These are phyloP conservation scores for Natator depressus DNA, from an alignment of 2,113 vertebrate genomes.

Conservation along the genomic window DNA sequence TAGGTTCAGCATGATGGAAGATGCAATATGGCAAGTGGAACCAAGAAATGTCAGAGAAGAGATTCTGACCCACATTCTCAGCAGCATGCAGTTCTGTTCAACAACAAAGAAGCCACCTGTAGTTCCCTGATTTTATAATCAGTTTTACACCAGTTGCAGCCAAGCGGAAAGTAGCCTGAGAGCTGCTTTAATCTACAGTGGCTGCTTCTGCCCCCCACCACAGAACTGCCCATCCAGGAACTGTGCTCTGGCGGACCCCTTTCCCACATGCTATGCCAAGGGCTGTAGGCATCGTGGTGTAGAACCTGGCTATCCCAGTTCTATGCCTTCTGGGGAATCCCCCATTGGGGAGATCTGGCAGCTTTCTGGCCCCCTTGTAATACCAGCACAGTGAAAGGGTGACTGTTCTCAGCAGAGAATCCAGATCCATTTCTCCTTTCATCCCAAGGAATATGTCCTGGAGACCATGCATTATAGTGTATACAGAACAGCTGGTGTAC, in stretches of 20 bases:
- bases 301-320: neutral
- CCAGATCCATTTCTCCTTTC: neutral
- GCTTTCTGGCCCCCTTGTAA: neutral
- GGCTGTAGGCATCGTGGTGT: neutral
- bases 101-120: neutral
- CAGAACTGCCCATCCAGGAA: neutral
- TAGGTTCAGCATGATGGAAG: neutral
- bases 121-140: neutral
- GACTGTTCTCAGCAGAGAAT: neutral
- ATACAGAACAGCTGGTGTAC: rapidly evolving
- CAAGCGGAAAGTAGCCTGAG: neutral
- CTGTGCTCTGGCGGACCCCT: neutral
- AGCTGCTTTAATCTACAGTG: neutral
- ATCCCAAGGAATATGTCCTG: neutral
- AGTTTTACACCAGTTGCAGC: neutral
- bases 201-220: neutral
- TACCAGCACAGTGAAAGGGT: neutral
- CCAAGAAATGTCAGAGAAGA: neutral
- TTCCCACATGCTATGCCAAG: neutral
- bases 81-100: neutral
- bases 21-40: neutral
- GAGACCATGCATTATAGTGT: neutral
- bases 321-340: neutral
- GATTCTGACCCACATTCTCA: neutral
- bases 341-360: rapidly evolving